These are phyloP conservation scores for Doris montereyensis DNA, from an alignment of 2,888 invertebrate species.

Conservation along the genomic window DNA sequence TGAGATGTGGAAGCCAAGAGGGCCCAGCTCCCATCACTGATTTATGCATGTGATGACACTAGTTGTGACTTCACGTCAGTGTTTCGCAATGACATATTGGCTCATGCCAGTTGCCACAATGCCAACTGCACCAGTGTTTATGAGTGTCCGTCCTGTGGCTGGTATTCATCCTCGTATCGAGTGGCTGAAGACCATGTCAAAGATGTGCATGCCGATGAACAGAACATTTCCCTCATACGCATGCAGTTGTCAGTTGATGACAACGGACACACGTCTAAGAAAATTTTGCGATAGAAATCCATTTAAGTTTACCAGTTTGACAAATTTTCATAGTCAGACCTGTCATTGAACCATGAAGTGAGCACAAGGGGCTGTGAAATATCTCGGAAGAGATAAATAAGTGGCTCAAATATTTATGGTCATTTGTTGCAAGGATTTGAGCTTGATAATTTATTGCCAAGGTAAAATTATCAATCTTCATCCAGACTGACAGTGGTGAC, in stretches of 20 bases:
- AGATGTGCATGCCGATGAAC: constrained; percentile 28
- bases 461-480: no score
- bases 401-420: no score
- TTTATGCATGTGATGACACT: constrained; percentile 53
- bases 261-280: constrained; percentile 38
- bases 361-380: no score
- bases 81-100: constrained; percentile 18
- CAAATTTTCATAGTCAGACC: no score
- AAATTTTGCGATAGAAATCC: constrained; percentile 31
- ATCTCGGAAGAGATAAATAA: no score
- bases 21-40: constrained; percentile 47
- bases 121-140: constrained; percentile 28
- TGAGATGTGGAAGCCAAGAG: constrained; percentile 53
- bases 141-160: constrained; percentile 36
- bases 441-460: no score
- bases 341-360: no score
- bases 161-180: constrained; percentile 35
- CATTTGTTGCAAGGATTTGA: no score
- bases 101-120: constrained; percentile 27
- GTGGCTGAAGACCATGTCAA: constrained; percentile 23
- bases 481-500: no score
- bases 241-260: constrained; percentile 36
- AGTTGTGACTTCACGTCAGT: constrained; percentile 46
- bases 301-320: no score
- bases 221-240: constrained; percentile 27